Evolutionary conservation across 2,797 vertebrate genomes (phyloP), one percentile per base, ranked within the genome.

Genomic region (Halcyon badia): DNA sequence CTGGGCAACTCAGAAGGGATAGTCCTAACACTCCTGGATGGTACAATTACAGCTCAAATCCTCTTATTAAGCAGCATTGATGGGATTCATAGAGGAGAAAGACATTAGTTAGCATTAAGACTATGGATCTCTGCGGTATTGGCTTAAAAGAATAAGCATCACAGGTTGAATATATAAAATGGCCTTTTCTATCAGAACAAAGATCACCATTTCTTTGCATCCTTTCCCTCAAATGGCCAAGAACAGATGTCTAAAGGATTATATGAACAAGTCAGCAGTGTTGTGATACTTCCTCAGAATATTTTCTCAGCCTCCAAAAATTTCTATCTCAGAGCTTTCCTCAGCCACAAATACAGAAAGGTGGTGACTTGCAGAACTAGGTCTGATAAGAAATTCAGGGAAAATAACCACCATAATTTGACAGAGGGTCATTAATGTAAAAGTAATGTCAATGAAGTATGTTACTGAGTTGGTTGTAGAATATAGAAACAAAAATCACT

Each of bases 401-500:
- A 39, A 83, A 71, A 19, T 6, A 14, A 7, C 16, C 30, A 31
- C 16, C 7, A 3, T 37, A 41, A 42, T 76, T 85, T 83, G 77
- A 66, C 24, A 64, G 37, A n/a, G 25, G 20, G 39, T 80, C 78
- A 80, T 80, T 77, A 85, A 89, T n/a, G 57, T 41, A 73, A 87
- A n/a, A 33, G 4, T 14, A 56, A 62, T 21, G 28, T 18, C 51
- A 84, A 20, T 56, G 52, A 65, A 70, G 28, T 79, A 44, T 41
- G 60, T 77, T 64, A 91, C 58, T 46, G 81, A 92, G 68, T 19
- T 1, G 4, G 57, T 15, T 54, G 30, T 71, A 89, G 54, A 94
- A 96, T 93, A 95, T 20, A 95, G 86, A 87, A 93, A 77, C 41
- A 89, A 87, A 84, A 90, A 62, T 68, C 60, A 44, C 73, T 84